Percentiles rank a stretch among this genome's conserved stretches.
Conservation (phyloP, 1,140 invertebrate genomes). For the Drosophila pallidifrons region DNA sequence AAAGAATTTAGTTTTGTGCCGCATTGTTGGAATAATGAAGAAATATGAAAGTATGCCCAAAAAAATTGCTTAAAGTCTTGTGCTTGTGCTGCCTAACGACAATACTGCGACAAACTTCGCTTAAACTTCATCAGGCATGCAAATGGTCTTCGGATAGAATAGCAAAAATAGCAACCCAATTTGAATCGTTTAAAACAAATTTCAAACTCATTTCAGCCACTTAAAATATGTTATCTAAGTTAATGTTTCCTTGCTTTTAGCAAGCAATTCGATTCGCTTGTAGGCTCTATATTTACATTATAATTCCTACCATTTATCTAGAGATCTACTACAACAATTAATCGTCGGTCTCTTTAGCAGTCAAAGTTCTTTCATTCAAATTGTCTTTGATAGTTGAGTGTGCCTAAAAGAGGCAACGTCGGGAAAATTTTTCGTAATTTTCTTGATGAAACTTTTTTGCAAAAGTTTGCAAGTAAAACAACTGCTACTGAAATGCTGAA, state of each 20-base stretch:
- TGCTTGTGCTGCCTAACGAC: background rate
- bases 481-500: conserved; percentile 22
- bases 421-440: conserved; percentile 11
- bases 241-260: too few species aligned
- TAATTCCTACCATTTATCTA: background rate
- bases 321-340: background rate
- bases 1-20: too few species aligned
- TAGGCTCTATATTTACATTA: too few species aligned
- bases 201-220: too few species aligned
- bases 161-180: background rate
- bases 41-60: conserved; percentile 56
- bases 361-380: conserved; percentile 3
- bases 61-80: conserved; percentile 38
- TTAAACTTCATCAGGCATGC: conserved; percentile 3
- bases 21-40: too few species aligned
- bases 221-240: too few species aligned
- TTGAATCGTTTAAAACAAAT: background rate
- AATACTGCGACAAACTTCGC: background rate
- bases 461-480: conserved; percentile 6
- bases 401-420: conserved; percentile 39
- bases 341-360: conserved; percentile 2
- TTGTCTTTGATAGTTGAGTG: background rate
- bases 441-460: conserved; percentile 9
- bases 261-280: too few species aligned
- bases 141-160: background rate